phyloP scores from a whole-genome alignment of 2,888 invertebrate species.

The Phymatocera aterrima region DNA sequence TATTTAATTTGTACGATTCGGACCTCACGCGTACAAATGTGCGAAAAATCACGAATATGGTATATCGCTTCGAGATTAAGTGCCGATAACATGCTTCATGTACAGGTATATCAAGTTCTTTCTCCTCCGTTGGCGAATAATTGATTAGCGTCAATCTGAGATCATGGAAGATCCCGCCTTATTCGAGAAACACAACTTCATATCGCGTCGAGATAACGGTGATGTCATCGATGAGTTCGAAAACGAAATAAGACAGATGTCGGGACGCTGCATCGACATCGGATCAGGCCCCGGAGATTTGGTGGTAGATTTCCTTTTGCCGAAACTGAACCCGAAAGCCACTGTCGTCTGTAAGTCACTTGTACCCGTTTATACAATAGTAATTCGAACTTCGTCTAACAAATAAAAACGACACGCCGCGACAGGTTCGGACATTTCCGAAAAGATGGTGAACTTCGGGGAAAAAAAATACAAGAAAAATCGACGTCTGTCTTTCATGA shows the following conservation, averaged over 20 bases:
- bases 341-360: constrained; percentile 67
- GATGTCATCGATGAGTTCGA: constrained; percentile 81
- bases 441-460: constrained; percentile 84
- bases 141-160: no score
- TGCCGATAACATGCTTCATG: no score
- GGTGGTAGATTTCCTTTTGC: constrained; percentile 79
- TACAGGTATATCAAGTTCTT: no score
- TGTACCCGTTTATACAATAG: background rate
- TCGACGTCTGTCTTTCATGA: constrained; percentile 74
- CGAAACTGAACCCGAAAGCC: constrained; percentile 78
- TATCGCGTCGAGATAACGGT: constrained; percentile 82
- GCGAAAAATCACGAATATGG: no score
- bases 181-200: constrained; percentile 81
- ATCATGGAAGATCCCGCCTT: constrained; percentile 62
- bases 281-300: constrained; percentile 87
- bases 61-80: no score
- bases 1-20: no score
- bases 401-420: background rate
- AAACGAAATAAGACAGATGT: constrained; percentile 67
- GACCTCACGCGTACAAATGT: no score
- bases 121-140: no score
- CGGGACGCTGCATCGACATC: constrained; percentile 77
- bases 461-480: constrained; percentile 76
- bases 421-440: constrained; percentile 83
- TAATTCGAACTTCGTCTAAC: no score